These are phyloP conservation scores for Mobula birostris DNA, from an alignment of 2,113 vertebrate species.

Conservation along the genomic window DNA sequence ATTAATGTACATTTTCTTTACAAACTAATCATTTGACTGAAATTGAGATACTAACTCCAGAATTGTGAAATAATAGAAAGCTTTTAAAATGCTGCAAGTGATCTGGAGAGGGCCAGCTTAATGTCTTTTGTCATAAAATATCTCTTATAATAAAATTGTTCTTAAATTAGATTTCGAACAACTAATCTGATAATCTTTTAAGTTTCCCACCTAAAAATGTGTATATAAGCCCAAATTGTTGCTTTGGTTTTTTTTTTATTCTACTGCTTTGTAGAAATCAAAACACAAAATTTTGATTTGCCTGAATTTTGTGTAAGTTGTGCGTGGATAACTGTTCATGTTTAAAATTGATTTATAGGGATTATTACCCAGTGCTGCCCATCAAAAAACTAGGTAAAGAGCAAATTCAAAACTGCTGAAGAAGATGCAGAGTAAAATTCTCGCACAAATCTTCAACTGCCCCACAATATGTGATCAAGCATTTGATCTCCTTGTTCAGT, in stretches of 20 bases:
- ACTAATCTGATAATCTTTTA: not conserved
- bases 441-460: not conserved
- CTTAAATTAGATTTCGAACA: not conserved
- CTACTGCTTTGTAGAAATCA: not conserved
- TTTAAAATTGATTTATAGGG: not conserved
- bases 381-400: not conserved
- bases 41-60: not conserved
- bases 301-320: not conserved
- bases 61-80: not conserved
- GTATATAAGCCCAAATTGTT: not conserved
- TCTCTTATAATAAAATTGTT: not conserved
- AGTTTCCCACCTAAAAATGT: not conserved
- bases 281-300: not conserved
- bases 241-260: not conserved
- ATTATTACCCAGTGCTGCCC: too few relatives aligned
- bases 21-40: not conserved
- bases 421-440: not conserved
- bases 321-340: not conserved
- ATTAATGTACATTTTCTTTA: not conserved
- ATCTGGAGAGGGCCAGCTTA: not conserved
- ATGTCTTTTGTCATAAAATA: not conserved
- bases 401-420: not conserved
- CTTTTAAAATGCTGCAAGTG: not conserved
- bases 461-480: not conserved
- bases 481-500: not conserved